phyloP scores from a whole-genome alignment of 2,797 vertebrate genomes.

The Acanthornis magna region DNA sequence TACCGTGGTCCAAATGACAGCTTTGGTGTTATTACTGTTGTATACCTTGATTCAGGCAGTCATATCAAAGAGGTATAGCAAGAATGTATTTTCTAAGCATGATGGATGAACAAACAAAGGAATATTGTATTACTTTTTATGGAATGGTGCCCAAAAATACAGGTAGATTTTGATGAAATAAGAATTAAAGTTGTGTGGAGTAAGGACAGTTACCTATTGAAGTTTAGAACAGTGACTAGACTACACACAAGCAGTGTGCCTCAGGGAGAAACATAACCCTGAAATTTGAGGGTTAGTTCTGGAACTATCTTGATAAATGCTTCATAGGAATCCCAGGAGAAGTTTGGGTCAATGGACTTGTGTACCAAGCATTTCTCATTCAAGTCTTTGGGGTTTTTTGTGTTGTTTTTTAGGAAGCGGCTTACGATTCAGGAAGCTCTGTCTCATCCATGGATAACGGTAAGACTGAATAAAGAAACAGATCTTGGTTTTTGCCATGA shows the following conservation, averaged over 20 bases:
- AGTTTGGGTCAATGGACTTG: not conserved
- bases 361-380: not conserved
- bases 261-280: not conserved
- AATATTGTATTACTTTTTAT: not conserved
- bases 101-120: not conserved
- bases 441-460: slow-evolving; percentile 94
- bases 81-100: not conserved
- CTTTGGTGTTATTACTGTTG: not conserved
- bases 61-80: not conserved
- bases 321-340: not conserved
- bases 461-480: slow-evolving; percentile 67
- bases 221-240: not conserved
- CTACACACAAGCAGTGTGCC: not conserved
- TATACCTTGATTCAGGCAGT: not conserved
- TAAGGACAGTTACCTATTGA: not conserved
- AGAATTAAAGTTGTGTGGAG: not conserved
- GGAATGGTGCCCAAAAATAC: not conserved
- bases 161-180: not conserved
- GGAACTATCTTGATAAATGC: not conserved
- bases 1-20: not conserved
- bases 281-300: not conserved
- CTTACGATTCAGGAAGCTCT: slow-evolving; percentile 90
- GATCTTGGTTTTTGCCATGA: not conserved
- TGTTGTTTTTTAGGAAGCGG: slow-evolving; percentile 82
- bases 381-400: not conserved